Evolutionary conservation across 2,888 invertebrate genomes (phyloP).

Genomic region (Hypena proboscidalis): DNA sequence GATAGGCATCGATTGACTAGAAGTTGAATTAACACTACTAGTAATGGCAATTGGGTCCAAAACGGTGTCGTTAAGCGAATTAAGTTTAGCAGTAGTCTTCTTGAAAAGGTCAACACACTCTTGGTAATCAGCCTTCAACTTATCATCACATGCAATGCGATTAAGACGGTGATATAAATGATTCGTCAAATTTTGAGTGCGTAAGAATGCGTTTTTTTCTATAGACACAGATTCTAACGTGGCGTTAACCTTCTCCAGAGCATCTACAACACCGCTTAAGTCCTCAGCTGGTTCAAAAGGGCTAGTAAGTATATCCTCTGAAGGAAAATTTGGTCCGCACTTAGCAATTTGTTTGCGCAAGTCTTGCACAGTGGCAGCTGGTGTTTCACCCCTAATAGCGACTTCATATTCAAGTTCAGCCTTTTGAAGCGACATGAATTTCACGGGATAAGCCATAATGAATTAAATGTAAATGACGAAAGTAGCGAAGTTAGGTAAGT

Average conservation of each 20-base stretch:
- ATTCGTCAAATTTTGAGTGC: neutral
- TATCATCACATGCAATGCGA: neutral
- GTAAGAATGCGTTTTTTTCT: neutral
- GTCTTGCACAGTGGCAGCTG: no score
- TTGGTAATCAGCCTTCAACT: neutral
- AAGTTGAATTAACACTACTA: neutral
- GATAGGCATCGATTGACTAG: no score
- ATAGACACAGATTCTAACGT: neutral
- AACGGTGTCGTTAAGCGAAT: neutral
- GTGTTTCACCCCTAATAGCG: no score
- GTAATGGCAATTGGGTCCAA: neutral
- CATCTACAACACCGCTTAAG: no score
- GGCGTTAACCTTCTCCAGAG: no score
- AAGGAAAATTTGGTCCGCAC: neutral
- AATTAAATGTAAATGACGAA: no score
- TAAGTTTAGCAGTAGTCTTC: neutral
- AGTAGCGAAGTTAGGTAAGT: no score
- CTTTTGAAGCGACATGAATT: no score
- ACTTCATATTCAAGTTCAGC: no score
- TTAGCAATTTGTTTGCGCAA: neutral
- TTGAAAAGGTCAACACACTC: neutral
- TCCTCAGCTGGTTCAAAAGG: no score
- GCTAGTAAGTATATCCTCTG: neutral
- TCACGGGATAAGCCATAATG: no score
- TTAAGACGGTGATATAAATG: constrained; percentile 7